These are phyloP conservation scores for Platypus cylindrus DNA, from an alignment of 2,888 invertebrate species.

Conservation along the genomic window DNA sequence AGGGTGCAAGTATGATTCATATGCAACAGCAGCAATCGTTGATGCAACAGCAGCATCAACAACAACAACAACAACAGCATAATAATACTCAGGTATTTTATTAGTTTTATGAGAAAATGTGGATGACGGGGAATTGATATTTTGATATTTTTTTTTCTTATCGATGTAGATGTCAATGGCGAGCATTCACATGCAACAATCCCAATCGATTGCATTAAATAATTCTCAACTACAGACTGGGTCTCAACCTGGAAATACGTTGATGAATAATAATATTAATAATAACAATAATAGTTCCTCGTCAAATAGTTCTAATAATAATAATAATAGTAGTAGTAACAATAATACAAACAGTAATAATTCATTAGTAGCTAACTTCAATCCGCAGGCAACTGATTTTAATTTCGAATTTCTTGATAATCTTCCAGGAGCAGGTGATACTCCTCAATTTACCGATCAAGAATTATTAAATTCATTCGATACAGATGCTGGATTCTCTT, in stretches of 20 bases:
- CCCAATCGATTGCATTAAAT: constrained; percentile 49
- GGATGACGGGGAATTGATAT: constrained; percentile 1
- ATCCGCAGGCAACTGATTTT: constrained; percentile 48
- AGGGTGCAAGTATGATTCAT: constrained; percentile 39
- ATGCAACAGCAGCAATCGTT: constrained; percentile 42
- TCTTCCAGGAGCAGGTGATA: constrained; percentile 56
- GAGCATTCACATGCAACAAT: constrained; percentile 56
- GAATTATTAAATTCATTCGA: constrained; percentile 76
- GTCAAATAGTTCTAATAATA: constrained; percentile 7
- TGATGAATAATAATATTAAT: too few species aligned
- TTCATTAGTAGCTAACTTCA: constrained; percentile 25
- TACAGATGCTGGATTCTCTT: constrained; percentile 54
- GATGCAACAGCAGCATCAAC: constrained; percentile 38
- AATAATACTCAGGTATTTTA: constrained; percentile 32
- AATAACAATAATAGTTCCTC: too few species aligned
- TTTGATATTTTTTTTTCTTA: constrained; percentile 17
- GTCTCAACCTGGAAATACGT: constrained; percentile 17
- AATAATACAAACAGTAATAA: constrained; percentile 16
- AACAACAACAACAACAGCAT: constrained; percentile 34
- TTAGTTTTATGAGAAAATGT: not conserved
- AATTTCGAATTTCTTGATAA: constrained; percentile 78
- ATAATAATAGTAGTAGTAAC: too few species aligned
- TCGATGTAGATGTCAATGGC: constrained; percentile 47
- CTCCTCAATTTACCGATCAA: constrained; percentile 65
- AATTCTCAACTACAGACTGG: constrained; percentile 22